Percentiles rank a stretch among this genome's conserved stretches.
Evolutionary conservation across 1,140 invertebrate genomes (phyloP).

Genomic region (Plectus sambesii): DNA sequence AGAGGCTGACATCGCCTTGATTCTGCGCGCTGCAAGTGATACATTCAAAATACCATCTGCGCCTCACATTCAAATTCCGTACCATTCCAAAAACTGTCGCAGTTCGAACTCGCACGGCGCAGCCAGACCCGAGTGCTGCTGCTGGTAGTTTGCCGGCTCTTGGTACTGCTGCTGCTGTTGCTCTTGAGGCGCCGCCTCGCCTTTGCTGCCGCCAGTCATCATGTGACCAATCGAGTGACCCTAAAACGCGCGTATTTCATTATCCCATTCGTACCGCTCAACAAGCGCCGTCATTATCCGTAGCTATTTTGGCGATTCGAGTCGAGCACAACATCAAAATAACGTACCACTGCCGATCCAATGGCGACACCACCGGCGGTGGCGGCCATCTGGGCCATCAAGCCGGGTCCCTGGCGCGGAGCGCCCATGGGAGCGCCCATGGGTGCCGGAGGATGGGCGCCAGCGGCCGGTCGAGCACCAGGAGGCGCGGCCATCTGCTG

Average conservation of each 20-base stretch:
- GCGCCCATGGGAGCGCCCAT: conserved; percentile 15
- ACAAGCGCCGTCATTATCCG: not conserved
- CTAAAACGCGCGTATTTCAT: conserved; percentile 43
- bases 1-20: conserved; percentile 56
- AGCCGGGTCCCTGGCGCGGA: conserved; percentile 29
- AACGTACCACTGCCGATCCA: conserved; percentile 60
- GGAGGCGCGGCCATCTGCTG: no score
- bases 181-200: conserved; percentile 56
- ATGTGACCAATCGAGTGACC: conserved; percentile 73
- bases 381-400: conserved; percentile 52
- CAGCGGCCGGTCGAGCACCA: not conserved
- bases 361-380: conserved; percentile 78
- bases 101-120: conserved; percentile 48
- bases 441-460: not conserved
- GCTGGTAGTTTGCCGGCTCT: conserved; percentile 38
- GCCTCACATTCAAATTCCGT: conserved; percentile 1
- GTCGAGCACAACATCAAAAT: conserved; percentile 11
- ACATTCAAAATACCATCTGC: conserved; percentile 1
- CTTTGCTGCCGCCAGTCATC: conserved; percentile 68
- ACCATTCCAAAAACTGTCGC: conserved; percentile 49
- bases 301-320: not conserved
- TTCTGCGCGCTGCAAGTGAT: conserved; percentile 18
- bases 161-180: conserved; percentile 46
- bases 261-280: conserved; percentile 12
- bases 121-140: conserved; percentile 12